These are phyloP conservation scores for Acrobasis suavella DNA, from an alignment of 2,888 invertebrate species.

Conservation along the genomic window DNA sequence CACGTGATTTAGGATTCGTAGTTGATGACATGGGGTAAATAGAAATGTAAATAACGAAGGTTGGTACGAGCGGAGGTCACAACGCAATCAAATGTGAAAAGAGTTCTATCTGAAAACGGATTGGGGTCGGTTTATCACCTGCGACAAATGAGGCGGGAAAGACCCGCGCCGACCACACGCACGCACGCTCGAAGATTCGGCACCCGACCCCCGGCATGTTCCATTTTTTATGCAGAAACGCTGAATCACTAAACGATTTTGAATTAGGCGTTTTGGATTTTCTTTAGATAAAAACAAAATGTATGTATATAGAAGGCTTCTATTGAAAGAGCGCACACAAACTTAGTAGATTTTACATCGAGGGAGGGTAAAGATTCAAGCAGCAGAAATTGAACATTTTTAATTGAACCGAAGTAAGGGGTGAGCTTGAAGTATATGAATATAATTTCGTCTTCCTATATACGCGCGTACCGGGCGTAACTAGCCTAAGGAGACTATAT, in stretches of 20 bases:
- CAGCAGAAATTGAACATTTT: too few species aligned
- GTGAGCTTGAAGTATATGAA: too few species aligned
- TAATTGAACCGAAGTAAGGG: too few species aligned
- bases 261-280: neutral
- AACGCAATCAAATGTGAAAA: constrained; percentile 25
- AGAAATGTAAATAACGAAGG: constrained; percentile 15
- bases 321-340: too few species aligned
- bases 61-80: constrained; percentile 4
- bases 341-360: too few species aligned
- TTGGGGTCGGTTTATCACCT: constrained; percentile 44
- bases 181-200: constrained; percentile 41
- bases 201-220: constrained; percentile 27
- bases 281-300: neutral
- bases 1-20: constrained; percentile 6
- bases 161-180: constrained; percentile 37
- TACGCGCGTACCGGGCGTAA: too few species aligned
- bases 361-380: too few species aligned
- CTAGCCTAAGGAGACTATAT: too few species aligned
- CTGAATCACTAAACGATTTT: constrained; percentile 18
- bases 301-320: too few species aligned
- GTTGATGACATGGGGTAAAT: constrained; percentile 12
- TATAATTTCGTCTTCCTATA: too few species aligned
- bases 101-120: constrained; percentile 39
- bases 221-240: constrained; percentile 19
- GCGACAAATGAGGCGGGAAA: constrained; percentile 49